These are phyloP conservation scores for Nymphalis c-album DNA, from an alignment of 2,888 invertebrate genomes.

Conservation along the genomic window DNA sequence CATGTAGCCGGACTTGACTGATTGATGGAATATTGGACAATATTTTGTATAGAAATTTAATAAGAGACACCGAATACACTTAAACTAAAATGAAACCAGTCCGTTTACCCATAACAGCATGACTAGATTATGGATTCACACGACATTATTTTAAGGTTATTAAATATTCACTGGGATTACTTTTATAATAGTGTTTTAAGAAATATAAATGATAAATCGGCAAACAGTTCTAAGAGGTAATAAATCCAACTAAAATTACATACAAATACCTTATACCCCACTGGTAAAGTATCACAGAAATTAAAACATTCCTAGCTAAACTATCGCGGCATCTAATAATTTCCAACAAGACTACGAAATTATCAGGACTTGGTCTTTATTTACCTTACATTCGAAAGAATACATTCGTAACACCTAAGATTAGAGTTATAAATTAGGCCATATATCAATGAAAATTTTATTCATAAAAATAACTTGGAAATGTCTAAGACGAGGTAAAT, in stretches of 20 bases:
- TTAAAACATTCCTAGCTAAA: conserved; percentile 78
- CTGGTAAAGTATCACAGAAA: conserved; percentile 81
- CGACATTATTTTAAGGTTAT: conserved; percentile 7
- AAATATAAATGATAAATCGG: conserved; percentile 35
- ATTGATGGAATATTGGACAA: not conserved
- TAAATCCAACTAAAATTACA: conserved; percentile 53
- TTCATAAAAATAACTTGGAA: conserved; percentile 34
- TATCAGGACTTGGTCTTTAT: conserved; percentile 63
- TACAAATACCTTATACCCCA: conserved; percentile 76
- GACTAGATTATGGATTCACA: conserved; percentile 33
- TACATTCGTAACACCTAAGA: conserved; percentile 13
- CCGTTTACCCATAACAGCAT: conserved; percentile 6
- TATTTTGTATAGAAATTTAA: not conserved
- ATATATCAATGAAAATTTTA: conserved; percentile 16
- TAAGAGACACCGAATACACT: not conserved
- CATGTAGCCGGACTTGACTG: not conserved
- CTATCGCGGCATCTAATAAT: conserved; percentile 67
- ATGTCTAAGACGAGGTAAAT: conserved; percentile 36
- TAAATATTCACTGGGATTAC: not conserved
- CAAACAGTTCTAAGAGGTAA: conserved; percentile 38
- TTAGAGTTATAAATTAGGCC: conserved; percentile 17
- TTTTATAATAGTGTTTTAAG: conserved; percentile 19
- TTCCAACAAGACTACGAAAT: conserved; percentile 57
- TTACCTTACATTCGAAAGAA: conserved; percentile 37
- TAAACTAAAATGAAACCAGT: not conserved